These are phyloP conservation scores for Cryptus armator DNA, from an alignment of 2,888 invertebrate genomes.

Conservation along the genomic window DNA sequence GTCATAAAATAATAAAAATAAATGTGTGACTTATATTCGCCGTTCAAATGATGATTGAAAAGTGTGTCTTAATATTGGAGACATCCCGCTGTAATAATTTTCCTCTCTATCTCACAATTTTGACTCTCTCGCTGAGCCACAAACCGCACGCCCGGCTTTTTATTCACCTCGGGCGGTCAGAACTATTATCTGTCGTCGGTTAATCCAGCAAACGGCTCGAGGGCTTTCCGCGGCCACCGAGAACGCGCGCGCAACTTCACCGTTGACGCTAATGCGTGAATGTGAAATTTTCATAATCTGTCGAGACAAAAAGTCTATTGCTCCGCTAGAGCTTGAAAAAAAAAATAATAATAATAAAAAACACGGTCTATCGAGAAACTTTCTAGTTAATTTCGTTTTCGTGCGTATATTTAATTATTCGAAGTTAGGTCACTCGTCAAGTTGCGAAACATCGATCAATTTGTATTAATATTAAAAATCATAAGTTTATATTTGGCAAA, in stretches of 20 bases:
- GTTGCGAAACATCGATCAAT: too few species aligned
- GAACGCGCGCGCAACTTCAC: neutral
- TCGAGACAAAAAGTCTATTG: neutral
- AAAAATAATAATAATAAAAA: neutral
- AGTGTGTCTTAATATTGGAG: neutral
- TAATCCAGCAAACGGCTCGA: slow-evolving; percentile 26
- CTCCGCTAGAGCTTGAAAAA: neutral
- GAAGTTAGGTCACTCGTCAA: too few species aligned
- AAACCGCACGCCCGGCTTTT: slow-evolving; percentile 21
- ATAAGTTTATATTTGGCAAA: too few species aligned
- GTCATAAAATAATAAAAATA: too few species aligned
- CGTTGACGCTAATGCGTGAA: slow-evolving; percentile 1
- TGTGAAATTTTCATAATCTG: slow-evolving; percentile 8
- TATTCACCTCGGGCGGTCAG: slow-evolving; percentile 19
- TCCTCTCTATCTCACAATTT: neutral
- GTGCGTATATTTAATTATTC: neutral
- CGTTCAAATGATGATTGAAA: slow-evolving; percentile 1
- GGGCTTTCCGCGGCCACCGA: slow-evolving; percentile 3
- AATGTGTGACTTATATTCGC: neutral
- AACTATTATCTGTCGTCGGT: slow-evolving; percentile 29
- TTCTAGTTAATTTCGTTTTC: neutral
- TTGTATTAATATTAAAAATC: too few species aligned
- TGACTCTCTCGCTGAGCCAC: neutral
- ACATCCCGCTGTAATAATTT: slow-evolving; percentile 12
- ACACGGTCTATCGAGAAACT: neutral